These are phyloP conservation scores for Dolichallabes microphthalmus DNA, from an alignment of 2,113 vertebrate genomes.

Conservation along the genomic window DNA sequence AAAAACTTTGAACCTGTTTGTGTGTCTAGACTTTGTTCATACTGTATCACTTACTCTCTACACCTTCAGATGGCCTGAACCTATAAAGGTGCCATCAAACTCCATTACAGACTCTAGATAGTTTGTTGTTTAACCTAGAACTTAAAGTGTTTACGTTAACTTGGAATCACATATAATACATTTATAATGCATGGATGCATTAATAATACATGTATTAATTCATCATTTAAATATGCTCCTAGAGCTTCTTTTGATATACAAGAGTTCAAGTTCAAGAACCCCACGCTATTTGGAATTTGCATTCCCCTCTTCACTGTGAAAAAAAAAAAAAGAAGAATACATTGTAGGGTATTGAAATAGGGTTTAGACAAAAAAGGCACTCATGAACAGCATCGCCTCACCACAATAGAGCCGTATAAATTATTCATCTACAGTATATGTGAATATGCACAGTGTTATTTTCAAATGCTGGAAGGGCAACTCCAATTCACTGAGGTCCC, in stretches of 20 bases:
- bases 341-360: constrained; percentile 59
- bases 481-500: no score
- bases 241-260: constrained; percentile 47
- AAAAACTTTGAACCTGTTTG: constrained; percentile 9
- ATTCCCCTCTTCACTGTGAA: constrained; percentile 12
- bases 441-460: constrained; percentile 58
- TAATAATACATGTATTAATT: neutral
- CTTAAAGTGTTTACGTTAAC: neutral
- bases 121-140: no score
- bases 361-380: constrained; percentile 55
- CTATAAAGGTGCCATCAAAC: neutral
- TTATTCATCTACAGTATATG: constrained; percentile 66
- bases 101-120: neutral
- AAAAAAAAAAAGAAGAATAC: constrained; percentile 37
- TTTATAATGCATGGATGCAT: neutral
- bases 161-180: neutral
- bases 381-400: constrained; percentile 50
- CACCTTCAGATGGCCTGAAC: neutral
- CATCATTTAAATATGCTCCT: neutral
- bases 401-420: constrained; percentile 59
- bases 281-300: constrained; percentile 22
- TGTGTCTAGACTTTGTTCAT: neutral
- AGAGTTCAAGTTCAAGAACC: constrained; percentile 38
- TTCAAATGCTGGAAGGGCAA: constrained; percentile 41
- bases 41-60: neutral